These are phyloP conservation scores for Turritopsis rubra DNA, from an alignment of 30 jellyfish, hydroid and myxozoan species.

Conservation along the genomic window DNA sequence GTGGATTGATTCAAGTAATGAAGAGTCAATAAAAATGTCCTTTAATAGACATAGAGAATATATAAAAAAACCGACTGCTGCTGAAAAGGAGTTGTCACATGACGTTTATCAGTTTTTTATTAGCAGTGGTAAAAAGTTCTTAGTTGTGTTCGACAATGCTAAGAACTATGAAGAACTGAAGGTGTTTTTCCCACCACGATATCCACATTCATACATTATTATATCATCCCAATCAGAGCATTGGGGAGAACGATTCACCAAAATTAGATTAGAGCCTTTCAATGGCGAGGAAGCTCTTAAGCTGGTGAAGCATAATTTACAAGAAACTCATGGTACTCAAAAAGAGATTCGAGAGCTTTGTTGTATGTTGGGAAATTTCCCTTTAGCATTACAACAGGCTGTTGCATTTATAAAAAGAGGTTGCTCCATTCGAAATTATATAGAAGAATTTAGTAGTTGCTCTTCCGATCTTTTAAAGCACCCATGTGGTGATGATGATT, in stretches of 20 bases:
- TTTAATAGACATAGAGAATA: conserved; percentile 30
- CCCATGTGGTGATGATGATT: neutral
- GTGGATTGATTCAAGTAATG: conserved; percentile 46
- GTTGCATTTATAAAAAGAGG: conserved; percentile 40
- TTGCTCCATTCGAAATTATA: neutral
- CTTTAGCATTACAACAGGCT: conserved; percentile 64
- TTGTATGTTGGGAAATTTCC: conserved; percentile 35
- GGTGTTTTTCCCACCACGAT: conserved; percentile 1
- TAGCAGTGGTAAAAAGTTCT: conserved; percentile 7
- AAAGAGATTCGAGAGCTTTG: conserved; percentile 27
- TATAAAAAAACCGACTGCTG: conserved; percentile 9
- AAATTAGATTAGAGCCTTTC: conserved; percentile 10
- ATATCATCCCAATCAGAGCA: conserved; percentile 36
- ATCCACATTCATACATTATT: conserved; percentile 19
- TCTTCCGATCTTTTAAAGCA: neutral
- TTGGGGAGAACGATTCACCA: conserved; percentile 35
- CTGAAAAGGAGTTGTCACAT: neutral
- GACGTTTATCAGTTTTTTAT: conserved; percentile 27
- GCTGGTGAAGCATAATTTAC: conserved; percentile 20
- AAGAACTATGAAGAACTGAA: conserved; percentile 3
- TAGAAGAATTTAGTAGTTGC: neutral
- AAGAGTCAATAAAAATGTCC: conserved; percentile 21
- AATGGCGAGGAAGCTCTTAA: neutral
- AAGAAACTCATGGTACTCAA: neutral
- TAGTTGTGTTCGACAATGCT: conserved; percentile 33